These are phyloP conservation scores for Doris montereyensis DNA, from an alignment of 2,888 invertebrate species.

Conservation along the genomic window DNA sequence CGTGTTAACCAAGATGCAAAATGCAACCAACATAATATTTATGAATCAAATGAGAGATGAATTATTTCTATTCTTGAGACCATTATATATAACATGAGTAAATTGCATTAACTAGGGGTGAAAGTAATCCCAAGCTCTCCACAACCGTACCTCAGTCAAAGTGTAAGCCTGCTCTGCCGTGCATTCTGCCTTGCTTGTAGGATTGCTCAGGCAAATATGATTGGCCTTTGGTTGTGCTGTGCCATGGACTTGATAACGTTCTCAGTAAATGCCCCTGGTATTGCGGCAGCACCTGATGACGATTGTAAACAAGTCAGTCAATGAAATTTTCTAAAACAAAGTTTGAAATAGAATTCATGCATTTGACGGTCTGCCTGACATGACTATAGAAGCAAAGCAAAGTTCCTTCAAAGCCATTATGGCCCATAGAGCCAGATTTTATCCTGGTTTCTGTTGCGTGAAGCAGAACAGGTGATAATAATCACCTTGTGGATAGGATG, in stretches of 20 bases:
- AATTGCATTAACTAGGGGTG: too few species aligned
- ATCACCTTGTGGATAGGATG: too few species aligned
- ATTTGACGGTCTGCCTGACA: background rate
- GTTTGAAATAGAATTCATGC: background rate
- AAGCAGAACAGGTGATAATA: background rate
- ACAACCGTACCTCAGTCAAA: constrained; percentile 87
- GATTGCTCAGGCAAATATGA: constrained; percentile 99
- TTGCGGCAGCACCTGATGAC: constrained; percentile 86
- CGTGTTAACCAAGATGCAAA: too few species aligned
- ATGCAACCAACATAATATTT: too few species aligned
- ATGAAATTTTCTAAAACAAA: background rate
- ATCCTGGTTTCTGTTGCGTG: too few species aligned
- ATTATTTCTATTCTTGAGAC: too few species aligned
- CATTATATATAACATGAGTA: too few species aligned
- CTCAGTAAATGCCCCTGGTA: constrained; percentile 92
- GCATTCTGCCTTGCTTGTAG: constrained; percentile 98
- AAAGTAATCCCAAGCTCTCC: too few species aligned
- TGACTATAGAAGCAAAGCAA: background rate
- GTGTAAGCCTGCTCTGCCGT: constrained; percentile 98
- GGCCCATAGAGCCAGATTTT: too few species aligned
- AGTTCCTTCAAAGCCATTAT: too few species aligned
- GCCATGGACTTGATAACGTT: constrained; percentile 91
- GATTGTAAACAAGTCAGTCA: too few species aligned
- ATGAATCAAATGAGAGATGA: too few species aligned
- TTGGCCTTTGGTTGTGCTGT: constrained; percentile 85